These are phyloP conservation scores for Myotis yumanensis DNA, from an alignment of 2,113 vertebrate species.

Conservation along the genomic window DNA sequence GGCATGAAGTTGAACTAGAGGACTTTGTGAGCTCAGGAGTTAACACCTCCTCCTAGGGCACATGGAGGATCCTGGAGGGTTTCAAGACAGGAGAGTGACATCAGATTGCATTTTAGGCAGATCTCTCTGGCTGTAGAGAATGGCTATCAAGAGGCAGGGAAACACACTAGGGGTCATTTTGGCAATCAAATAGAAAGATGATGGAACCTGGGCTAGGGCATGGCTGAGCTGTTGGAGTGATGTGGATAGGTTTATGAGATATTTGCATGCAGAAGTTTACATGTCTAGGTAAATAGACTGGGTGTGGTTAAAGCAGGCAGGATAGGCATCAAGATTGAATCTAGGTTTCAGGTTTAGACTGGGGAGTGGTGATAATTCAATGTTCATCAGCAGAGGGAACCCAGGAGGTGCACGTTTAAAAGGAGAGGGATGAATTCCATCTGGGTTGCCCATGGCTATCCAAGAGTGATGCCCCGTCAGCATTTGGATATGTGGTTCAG, in stretches of 20 bases:
- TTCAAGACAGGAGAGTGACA: background rate
- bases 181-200: background rate
- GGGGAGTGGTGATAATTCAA: background rate
- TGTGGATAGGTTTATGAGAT: background rate
- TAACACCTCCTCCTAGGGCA: background rate
- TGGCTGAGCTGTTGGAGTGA: background rate
- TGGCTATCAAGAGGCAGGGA: background rate
- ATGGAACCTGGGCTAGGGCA: background rate
- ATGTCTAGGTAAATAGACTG: background rate
- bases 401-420: background rate
- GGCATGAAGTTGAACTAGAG: no score
- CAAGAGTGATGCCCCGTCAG: background rate
- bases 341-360: background rate
- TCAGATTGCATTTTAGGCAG: background rate
- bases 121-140: background rate
- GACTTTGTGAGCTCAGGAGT: background rate
- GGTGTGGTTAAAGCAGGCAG: background rate
- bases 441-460: fast-evolving
- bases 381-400: background rate
- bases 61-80: background rate
- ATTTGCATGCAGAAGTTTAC: background rate
- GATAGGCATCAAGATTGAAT: background rate
- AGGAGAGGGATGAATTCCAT: background rate
- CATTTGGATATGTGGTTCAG: background rate
- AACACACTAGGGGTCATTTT: background rate